These are phyloP conservation scores for Anguilla megastoma DNA, from an alignment of 2,797 vertebrate genomes.

Conservation along the genomic window DNA sequence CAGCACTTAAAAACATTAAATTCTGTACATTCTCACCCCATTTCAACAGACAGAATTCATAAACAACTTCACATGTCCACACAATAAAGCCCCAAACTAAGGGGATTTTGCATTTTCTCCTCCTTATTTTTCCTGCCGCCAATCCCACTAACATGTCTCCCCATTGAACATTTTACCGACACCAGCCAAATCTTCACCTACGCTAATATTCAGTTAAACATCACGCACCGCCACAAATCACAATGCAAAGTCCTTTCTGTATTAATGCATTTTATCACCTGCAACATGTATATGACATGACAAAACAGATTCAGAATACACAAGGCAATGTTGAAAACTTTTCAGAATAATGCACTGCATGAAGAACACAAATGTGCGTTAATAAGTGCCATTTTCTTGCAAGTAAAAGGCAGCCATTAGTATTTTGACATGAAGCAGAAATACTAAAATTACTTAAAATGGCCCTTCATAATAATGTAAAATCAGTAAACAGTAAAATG, in stretches of 20 bases:
- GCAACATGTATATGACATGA: neutral
- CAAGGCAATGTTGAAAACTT: neutral
- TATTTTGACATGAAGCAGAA: neutral
- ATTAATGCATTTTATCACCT: neutral
- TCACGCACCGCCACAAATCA: neutral
- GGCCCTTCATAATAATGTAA: neutral
- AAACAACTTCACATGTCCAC: too few relatives aligned
- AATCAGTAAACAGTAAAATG: neutral
- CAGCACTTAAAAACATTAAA: too few relatives aligned
- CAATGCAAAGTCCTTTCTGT: neutral
- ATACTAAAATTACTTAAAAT: neutral
- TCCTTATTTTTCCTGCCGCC: too few relatives aligned
- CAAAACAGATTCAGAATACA: neutral
- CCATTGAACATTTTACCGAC: too few relatives aligned
- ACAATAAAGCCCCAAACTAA: too few relatives aligned
- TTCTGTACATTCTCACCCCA: too few relatives aligned
- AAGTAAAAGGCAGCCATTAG: neutral
- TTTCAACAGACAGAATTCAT: too few relatives aligned
- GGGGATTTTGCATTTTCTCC: too few relatives aligned
- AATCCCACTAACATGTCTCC: too few relatives aligned
- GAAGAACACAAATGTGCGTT: neutral
- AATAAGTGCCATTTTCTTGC: neutral
- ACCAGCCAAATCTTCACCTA: too few relatives aligned
- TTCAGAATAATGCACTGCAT: neutral
- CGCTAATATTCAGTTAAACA: neutral